Evolutionary conservation across 2,888 invertebrate species (phyloP).

Genomic region (Cantharis lateralis): DNA sequence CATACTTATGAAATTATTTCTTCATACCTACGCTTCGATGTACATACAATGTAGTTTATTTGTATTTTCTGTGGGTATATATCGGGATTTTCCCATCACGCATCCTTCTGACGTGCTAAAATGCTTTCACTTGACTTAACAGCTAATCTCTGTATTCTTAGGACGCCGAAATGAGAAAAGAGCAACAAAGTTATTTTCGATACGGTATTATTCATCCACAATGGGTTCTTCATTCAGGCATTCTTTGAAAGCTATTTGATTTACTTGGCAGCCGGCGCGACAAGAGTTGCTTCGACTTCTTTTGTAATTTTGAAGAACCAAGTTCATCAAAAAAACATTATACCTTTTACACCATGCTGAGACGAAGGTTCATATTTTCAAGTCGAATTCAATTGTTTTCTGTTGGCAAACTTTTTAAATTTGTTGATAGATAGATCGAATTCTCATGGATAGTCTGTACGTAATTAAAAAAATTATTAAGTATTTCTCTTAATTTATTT

Average conservation of each 20-base stretch:
- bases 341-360: conserved; percentile 3
- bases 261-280: conserved; percentile 2
- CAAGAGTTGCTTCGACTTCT: conserved; percentile 1
- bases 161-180: conserved; percentile 15
- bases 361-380: neutral
- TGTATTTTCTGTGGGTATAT: conserved; percentile 18
- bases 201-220: conserved; percentile 18
- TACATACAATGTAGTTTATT: conserved; percentile 14
- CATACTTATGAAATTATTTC: neutral
- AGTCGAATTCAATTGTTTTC: neutral
- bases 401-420: neutral
- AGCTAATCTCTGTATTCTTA: conserved; percentile 14
- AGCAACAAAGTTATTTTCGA: conserved; percentile 26
- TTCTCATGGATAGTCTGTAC: neutral
- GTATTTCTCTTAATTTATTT: neutral
- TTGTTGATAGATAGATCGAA: neutral
- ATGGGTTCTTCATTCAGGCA: conserved; percentile 32
- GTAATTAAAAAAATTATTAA: neutral
- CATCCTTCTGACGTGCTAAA: conserved; percentile 9
- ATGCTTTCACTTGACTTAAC: conserved; percentile 20
- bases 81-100: conserved; percentile 21
- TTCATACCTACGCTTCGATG: neutral
- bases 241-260: neutral
- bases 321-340: conserved; percentile 3
- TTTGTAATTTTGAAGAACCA: neutral